Evolutionary conservation across 2,888 invertebrate genomes (phyloP).

Genomic region (Xestia sexstrigata): DNA sequence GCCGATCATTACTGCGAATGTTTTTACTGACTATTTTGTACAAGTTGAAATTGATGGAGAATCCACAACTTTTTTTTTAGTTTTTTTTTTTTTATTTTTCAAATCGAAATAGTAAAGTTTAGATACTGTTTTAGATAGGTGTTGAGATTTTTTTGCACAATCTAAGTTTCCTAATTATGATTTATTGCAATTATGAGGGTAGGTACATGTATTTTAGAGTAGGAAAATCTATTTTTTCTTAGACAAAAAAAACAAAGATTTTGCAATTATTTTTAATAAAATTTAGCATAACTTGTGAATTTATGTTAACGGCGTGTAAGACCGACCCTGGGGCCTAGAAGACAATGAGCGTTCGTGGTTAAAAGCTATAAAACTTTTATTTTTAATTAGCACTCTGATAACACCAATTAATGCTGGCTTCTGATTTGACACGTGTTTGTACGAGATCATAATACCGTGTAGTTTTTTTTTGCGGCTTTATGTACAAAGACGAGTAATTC

Average conservation of each 20-base stretch:
- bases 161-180: background rate
- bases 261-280: constrained; percentile 9
- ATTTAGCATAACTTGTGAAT: constrained; percentile 27
- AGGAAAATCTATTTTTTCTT: background rate
- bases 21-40: background rate
- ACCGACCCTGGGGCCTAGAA: constrained; percentile 44
- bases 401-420: constrained; percentile 41
- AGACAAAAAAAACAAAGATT: background rate
- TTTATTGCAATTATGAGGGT: background rate
- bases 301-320: constrained; percentile 20
- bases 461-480: background rate
- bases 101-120: background rate
- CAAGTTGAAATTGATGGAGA: background rate
- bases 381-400: constrained; percentile 59
- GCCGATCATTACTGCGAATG: no score
- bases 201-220: background rate
- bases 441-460: constrained; percentile 12
- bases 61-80: no score
- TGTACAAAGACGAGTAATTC: background rate
- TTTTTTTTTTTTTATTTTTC: background rate
- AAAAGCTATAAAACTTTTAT: constrained; percentile 50
- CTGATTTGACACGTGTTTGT: constrained; percentile 47
- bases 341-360: constrained; percentile 59
- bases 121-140: background rate
- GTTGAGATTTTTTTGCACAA: background rate